Base-by-base conservation (phyloP, 1,140 invertebrate species). In the Yoshiicerus persimilis region DNA sequence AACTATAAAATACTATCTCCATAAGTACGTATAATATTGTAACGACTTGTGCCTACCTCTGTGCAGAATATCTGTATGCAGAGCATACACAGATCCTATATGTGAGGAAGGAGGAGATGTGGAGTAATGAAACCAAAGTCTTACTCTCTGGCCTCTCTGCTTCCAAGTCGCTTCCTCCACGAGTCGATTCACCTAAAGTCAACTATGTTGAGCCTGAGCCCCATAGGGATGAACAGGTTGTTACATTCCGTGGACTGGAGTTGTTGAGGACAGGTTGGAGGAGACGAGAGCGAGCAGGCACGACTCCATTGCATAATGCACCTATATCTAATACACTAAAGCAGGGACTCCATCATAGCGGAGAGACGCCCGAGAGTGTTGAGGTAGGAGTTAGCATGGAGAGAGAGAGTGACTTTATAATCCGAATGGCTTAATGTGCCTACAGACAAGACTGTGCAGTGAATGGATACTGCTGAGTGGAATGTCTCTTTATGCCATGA, bases 401-500 rank as follows among this genome's bases (percentile, higher is more conserved):
- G 41, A 47, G 41, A 47, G 41, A 47, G 41, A 47, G 2, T 47
- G 2, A 47, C 41, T 47, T 10, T 11, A 47, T n/a, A n/a, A n/a
- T n/a, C n/a, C n/a, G n/a, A 20, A 16, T 47, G 41, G 41, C 23
- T 25, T 8, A 64, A 64, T 64, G 23, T 64, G 25, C 25, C n/a
- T 25, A 30, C 11, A 27, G 64, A 30, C 10, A 3, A 30, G 30
- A 27, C 16, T 30, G 66, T 70, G 47, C 20, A 66, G 4, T 56
- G 84, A 86, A 86, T 86, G 84, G 56, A 66, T 86, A 86, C 84
- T 62, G 56, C 84, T 64, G 41, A 86, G 87, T 87, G 83, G 80
- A 87, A 85, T 88, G 88, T 86, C 88, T 83, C 77, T 89, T 88
- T 87, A 89, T 87, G 64, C 66, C 64, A 90, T 90, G 90, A 90